Evolutionary conservation across 2,797 vertebrate species (phyloP).

Genomic region (Cygnus olor): DNA sequence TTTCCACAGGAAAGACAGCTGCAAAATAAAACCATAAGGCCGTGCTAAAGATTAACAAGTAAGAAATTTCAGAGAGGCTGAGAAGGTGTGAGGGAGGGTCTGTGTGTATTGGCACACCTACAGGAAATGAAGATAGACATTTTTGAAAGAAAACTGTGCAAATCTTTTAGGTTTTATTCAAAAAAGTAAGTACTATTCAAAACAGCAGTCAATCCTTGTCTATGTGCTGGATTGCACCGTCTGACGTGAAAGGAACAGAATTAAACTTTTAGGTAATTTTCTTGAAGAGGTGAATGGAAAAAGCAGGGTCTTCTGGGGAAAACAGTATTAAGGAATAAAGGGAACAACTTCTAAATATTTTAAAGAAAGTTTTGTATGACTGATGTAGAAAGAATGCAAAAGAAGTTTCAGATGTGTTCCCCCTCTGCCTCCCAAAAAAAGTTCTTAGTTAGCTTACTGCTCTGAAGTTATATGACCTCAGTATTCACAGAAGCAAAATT

Average conservation of each 20-base stretch:
- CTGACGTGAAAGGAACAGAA: background rate
- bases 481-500: background rate
- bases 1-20: background rate
- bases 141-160: background rate
- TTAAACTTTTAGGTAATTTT: background rate
- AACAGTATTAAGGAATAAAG: background rate
- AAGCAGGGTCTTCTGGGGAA: background rate
- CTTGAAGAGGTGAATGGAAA: background rate
- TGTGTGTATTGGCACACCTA: accelerated
- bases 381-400: background rate
- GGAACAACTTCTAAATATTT: background rate
- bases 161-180: background rate
- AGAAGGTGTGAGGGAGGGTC: background rate
- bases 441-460: accelerated
- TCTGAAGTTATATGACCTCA: background rate
- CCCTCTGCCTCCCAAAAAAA: background rate
- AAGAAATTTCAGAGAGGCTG: background rate
- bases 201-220: background rate
- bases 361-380: background rate
- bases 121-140: background rate
- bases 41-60: background rate
- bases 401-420: background rate
- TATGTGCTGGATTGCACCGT: background rate
- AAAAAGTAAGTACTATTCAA: background rate
- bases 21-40: background rate